These are phyloP conservation scores for Phataginus tetradactyla DNA, from an alignment of 2,797 vertebrate genomes.

Conservation along the genomic window DNA sequence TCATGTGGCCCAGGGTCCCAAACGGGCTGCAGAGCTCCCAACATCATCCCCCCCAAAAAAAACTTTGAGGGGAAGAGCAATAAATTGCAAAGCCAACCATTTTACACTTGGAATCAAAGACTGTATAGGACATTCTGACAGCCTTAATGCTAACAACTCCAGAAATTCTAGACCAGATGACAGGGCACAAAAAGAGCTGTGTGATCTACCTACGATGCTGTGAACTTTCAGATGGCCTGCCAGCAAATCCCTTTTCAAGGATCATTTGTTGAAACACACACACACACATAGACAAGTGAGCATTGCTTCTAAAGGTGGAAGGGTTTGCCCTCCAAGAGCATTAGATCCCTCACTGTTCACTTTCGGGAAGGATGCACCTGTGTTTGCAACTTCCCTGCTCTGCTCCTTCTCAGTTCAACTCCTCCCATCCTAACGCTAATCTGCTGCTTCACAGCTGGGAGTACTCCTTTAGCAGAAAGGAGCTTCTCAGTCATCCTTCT, in stretches of 20 bases:
- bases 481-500: background rate
- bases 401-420: background rate
- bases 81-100: background rate
- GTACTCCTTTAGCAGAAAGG: background rate
- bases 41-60: background rate
- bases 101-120: constrained; percentile 32
- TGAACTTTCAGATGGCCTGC: background rate
- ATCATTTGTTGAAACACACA: background rate
- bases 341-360: background rate
- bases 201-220: background rate
- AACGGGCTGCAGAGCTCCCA: background rate
- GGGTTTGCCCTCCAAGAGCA: background rate
- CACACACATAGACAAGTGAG: background rate
- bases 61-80: background rate
- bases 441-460: background rate
- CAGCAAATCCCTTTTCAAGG: background rate
- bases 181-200: background rate
- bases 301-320: background rate
- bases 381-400: background rate
- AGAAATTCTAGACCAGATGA: background rate
- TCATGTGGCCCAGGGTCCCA: background rate
- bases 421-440: background rate
- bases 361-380: background rate
- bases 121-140: background rate
- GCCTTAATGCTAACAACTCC: background rate